Evolutionary conservation across 2,797 vertebrate genomes (phyloP), one percentile per base, ranked within the genome.

Genomic region (Myotis daubentonii): DNA sequence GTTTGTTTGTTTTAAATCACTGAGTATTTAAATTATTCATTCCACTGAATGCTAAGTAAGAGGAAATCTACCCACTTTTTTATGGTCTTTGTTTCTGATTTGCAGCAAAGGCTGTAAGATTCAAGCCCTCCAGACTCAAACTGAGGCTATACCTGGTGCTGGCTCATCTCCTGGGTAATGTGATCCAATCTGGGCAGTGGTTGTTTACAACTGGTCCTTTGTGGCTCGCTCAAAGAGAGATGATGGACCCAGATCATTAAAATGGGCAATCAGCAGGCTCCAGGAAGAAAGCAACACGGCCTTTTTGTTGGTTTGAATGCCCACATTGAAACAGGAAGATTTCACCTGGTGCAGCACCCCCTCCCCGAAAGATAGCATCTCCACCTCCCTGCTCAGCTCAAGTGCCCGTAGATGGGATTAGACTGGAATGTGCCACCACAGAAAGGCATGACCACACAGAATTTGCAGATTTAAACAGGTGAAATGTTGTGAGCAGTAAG

Each of bases 121-220:
- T 85, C 80, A 81, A 94, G 57, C 38, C 53, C 89, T 83, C 38
- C 49, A 74, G n/a, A 92, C 20, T 76, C 70, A 66, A 23, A 60
- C 36, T 11, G 74, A 92, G 60, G 47, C 47, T 57, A 71, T 38
- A 57, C 47, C 57, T 93, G 74, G 60, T 66, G 23, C 90, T 86
- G 82, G 76, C 49, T 94, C 94, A 89, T 94, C 93, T 95, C 75
- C 68, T 94, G 76, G 68, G 81, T 76, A 95, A 96, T 87, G 78
- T 65, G 85, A 96, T 93, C 79, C 82, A 83, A 53, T 95, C 78
- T 80, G 65, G 90, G 74, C 79, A 80, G 70, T 72, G 78, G 41
- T 88, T 96, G 41, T 95, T 94, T 95, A 94, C 83, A 97, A 93
- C 89, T 68, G 38, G 53, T 30, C 87, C 89, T 96, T 97, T 94